Base-by-base conservation (phyloP, 2,113 vertebrate genomes). In the Vulpes lagopus region DNA sequence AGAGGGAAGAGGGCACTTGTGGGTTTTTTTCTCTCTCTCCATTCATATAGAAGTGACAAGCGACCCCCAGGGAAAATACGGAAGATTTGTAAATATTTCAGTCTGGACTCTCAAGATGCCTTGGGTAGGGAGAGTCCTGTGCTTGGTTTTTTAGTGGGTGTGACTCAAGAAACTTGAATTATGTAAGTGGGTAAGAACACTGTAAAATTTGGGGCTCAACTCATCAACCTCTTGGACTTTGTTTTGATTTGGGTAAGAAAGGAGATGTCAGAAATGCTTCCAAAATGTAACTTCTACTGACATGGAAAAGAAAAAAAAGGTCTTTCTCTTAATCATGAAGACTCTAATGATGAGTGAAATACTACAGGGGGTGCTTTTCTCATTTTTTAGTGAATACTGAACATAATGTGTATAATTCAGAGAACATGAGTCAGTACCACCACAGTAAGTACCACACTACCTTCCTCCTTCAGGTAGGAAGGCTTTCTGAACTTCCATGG, bases 151-250 rank as follows among this genome's bases (percentile, higher is more conserved):
- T 93, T 67, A 91, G 25, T 81, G 27, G 22, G 53, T 80, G 3
- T 82, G 20, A 83, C 17, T 78, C n/a, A 84, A 97, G 30, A 93
- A 51, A 69, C 15, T 43, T 2, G 2, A 95, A 60, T 95, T 84
- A 96, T 27, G 0, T 30, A 84, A 93, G 65, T 76, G 9, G 69
- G 64, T 76, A 91, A 95, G 19, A 93, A 49, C 12, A 76, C 11
- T 51, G 83, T 69, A 82, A 43, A 30, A 16, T 27, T 25, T 8
- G 3, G 25, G 9, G 81, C 59, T 62, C 85, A 22, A 64, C 64
- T 95, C 59, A 86, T 55, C 27, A 84, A 86, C 8, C n/a, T 94
- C 53, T 89, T 79, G 20, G 51, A 93, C 43, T 65, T 88, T 19
- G 59, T 74, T 81, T 64, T 83, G 30, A 55, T 78, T 88, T 89